Evolutionary conservation across 2,797 vertebrate genomes (phyloP), one percentile per base, ranked within the genome.

Genomic region (Nasua narica): DNA sequence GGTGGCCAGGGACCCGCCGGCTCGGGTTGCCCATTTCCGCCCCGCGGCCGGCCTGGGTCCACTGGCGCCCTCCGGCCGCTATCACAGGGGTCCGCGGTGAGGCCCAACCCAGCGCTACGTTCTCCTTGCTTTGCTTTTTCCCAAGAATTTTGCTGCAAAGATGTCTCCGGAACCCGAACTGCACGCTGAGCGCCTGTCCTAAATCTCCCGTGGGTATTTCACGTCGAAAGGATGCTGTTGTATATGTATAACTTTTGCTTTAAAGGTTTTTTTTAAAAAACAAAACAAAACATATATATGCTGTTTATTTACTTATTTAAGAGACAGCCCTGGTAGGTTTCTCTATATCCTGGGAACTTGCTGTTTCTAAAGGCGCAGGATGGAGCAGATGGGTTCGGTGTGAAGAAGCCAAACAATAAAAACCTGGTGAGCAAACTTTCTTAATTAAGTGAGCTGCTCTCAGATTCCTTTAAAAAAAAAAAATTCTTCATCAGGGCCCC

Each of bases 281-380:
- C 40, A 56, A 46, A 48, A 52, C 93, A 99, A 99, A 98, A 98
- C 97, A 98, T 97, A 98, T 97, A 99, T 99, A 99, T 99, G 98
- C 99, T 99, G 99, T 99, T 99, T 99, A 99, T 99, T 99, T 99
- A 99, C 99, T 99, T 99, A 99, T 99, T 99, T 99, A 99, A 99
- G 98, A 98, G 98, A 99, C 99, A 99, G 98, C 98, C 99, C 98
- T 98, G 98, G 98, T 99, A 99, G 99, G 99, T 98, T 99, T 99
- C 99, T 99, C 98, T 98, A 98, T 98, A 98, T 97, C 96, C 97
- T 98, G 97, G 97, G 99, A 99, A 99, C 99, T 99, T 99, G 99
- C 99, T 99, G 99, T 99, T 99, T 99, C 99, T 99, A 99, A 99
- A 99, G 99, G 98, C 98, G 98, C 98, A 98, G 98, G 81, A 85